Percentiles rank a stretch among this genome's conserved stretches.
Conservation (phyloP, 2,113 vertebrate genomes). For the Hippoglossus stenolepis region DNA sequence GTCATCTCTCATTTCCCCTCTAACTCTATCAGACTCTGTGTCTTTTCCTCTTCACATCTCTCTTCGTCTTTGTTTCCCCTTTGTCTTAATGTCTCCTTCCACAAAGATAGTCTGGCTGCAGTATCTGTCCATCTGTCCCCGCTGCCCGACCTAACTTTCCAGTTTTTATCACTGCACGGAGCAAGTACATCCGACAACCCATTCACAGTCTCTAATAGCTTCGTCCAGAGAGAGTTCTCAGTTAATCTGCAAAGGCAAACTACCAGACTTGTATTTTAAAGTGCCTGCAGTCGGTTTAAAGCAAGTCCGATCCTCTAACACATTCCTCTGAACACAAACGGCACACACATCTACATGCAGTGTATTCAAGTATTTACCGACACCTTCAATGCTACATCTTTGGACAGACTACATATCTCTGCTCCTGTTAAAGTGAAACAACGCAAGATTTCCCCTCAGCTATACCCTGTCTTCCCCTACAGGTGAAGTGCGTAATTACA, state of each 20-base stretch:
- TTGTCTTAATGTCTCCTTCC: conserved; percentile 2
- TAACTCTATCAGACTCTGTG: neutral
- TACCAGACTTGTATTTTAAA: neutral
- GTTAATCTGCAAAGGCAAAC: neutral
- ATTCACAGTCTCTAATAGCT: conserved; percentile 5
- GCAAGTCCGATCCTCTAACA: neutral
- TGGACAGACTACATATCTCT: no score
- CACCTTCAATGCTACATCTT: no score
- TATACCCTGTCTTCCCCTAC: no score
- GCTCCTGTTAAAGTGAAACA: no score
- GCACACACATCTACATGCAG: no score
- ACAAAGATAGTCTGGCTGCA: conserved; percentile 5
- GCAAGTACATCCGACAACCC: neutral
- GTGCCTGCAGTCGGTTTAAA: neutral
- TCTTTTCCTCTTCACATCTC: neutral
- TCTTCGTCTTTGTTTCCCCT: neutral
- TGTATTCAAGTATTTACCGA: no score
- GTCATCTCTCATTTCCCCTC: conserved; percentile 35
- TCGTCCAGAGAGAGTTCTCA: neutral
- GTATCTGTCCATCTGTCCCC: neutral
- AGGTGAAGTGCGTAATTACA: no score
- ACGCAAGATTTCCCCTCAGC: no score
- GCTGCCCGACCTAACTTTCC: neutral
- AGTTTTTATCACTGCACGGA: neutral
- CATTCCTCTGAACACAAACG: neutral